Conservation (phyloP, 2,113 vertebrate genomes). For the Oryzias celebensis region DNA sequence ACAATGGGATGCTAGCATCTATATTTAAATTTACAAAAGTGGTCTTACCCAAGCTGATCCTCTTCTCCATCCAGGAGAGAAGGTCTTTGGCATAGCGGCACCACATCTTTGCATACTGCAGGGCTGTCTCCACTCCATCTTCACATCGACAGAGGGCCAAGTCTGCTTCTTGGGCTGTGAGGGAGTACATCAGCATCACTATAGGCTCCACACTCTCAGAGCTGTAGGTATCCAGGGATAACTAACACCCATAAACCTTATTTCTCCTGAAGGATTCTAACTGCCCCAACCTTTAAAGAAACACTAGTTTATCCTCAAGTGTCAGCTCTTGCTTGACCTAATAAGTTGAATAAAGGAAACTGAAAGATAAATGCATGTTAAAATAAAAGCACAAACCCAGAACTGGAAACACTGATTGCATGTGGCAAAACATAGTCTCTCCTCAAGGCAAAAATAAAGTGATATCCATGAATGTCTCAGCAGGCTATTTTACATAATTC, state of each 20-base stretch:
- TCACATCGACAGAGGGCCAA: conserved; percentile 81
- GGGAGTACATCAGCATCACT: conserved; percentile 73
- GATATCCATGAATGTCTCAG: conserved; percentile 24
- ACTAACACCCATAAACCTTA: conserved; percentile 14
- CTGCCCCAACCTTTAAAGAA: conserved; percentile 10
- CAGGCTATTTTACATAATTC: not conserved
- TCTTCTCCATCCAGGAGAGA: conserved; percentile 89
- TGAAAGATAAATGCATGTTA: conserved; percentile 1
- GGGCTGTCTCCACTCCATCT: conserved; percentile 84
- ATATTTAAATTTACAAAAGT: not conserved
- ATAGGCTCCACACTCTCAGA: conserved; percentile 15
- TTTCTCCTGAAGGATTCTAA: conserved; percentile 12
- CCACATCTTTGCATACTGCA: conserved; percentile 90
- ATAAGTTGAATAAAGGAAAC: conserved; percentile 5
- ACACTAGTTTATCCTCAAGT: not conserved
- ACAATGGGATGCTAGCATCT: no score
- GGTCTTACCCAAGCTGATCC: conserved; percentile 82
- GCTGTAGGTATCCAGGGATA: conserved; percentile 14
- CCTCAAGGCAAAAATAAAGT: conserved; percentile 26
- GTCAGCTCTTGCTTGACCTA: not conserved
- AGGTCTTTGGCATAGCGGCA: conserved; percentile 92
- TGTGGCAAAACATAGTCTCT: conserved; percentile 36
- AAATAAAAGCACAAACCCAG: conserved; percentile 40
- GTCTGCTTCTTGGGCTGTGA: conserved; percentile 86
- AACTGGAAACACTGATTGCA: conserved; percentile 46